Conservation (phyloP, 2,797 vertebrate genomes). For the Mus caroli region DNA sequence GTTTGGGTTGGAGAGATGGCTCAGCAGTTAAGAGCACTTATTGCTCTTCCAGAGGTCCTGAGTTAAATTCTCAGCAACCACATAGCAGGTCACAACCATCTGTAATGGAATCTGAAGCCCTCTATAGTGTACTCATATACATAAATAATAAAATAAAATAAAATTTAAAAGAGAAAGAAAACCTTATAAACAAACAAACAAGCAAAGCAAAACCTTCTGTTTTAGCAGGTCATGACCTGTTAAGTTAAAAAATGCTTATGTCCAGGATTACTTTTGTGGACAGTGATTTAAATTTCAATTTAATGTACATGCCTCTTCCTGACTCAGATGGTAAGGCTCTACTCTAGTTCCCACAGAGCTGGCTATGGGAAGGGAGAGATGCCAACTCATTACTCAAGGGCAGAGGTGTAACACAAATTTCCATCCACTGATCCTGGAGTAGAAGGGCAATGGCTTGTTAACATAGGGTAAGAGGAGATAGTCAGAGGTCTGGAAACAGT, state of each 20-base stretch:
- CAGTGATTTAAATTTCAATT: not conserved
- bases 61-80: too few species aligned
- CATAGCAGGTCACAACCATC: too few species aligned
- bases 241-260: constrained; percentile 2
- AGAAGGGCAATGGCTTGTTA: not conserved
- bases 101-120: too few species aligned
- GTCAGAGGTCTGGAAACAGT: not conserved
- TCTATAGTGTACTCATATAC: too few species aligned
- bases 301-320: constrained; percentile 6
- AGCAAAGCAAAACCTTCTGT: not conserved
- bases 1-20: too few species aligned
- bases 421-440: not conserved
- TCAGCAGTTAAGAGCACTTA: too few species aligned
- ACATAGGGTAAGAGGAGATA: not conserved
- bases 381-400: not conserved
- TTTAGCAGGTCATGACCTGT: not conserved
- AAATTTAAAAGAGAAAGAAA: too few species aligned
- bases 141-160: too few species aligned
- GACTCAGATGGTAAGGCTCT: not conserved
- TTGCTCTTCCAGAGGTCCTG: too few species aligned
- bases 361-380: not conserved
- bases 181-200: too few species aligned
- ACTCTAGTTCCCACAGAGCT: not conserved
- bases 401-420: not conserved
- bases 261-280: not conserved